phyloP scores from a whole-genome alignment of 2,113 vertebrate species.

The Toxostoma redivivum region DNA sequence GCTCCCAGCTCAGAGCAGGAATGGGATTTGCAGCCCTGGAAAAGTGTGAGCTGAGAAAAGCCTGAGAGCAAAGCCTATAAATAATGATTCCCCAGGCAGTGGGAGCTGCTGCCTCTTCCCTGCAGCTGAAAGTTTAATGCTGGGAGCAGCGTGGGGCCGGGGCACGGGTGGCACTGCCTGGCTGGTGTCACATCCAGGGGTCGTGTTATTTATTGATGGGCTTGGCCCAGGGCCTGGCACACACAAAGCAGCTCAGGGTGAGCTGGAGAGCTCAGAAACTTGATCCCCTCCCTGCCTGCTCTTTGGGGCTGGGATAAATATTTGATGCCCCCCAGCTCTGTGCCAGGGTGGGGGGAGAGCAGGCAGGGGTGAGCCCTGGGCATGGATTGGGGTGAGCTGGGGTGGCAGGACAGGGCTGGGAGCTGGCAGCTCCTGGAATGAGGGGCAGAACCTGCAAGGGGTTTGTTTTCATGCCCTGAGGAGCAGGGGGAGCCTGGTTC shows the following conservation, averaged over 20 bases:
- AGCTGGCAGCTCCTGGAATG: background rate
- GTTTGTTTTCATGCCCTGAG: background rate
- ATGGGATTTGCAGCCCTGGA: background rate
- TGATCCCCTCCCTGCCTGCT: background rate
- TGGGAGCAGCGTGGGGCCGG: background rate
- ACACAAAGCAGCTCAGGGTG: slow-evolving; percentile 26
- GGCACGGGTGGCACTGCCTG: background rate
- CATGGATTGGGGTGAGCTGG: background rate
- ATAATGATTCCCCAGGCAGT: background rate
- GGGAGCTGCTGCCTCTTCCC: background rate
- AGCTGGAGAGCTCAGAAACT: slow-evolving; percentile 15
- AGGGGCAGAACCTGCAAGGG: background rate
- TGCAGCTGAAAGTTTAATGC: background rate
- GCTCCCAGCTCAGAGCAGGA: fast-evolving
- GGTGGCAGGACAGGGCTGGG: background rate
- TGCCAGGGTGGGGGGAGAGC: background rate
- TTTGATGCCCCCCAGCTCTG: slow-evolving; percentile 62
- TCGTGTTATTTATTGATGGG: slow-evolving; percentile 50
- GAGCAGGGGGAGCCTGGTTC: background rate
- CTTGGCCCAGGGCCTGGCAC: background rate
- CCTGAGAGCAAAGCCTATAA: fast-evolving
- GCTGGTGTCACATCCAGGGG: background rate
- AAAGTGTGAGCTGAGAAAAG: background rate
- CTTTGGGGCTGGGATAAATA: slow-evolving; percentile 64
- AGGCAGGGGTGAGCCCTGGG: background rate